A percentile compares a stretch with the other conserved stretches of the same genome.
Evolutionary conservation across 2,797 vertebrate species (phyloP).

Genomic region (Pagetopsis macropterus): DNA sequence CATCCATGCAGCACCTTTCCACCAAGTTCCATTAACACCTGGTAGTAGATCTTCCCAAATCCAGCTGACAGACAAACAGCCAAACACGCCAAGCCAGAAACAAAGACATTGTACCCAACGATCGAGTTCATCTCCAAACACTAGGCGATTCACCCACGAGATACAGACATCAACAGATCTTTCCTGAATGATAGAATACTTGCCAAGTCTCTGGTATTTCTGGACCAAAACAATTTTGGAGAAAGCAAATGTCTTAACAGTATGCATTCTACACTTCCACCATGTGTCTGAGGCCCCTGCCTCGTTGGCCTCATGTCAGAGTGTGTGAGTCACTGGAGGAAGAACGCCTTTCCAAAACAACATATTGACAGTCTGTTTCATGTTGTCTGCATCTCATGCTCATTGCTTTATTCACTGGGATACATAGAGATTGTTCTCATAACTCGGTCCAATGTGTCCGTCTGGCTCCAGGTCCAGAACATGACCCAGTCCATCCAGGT

Average conservation of each 20-base stretch:
- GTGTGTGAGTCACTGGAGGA: constrained; percentile 51
- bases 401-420: constrained; percentile 1
- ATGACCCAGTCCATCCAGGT: constrained; percentile 99
- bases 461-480: constrained; percentile 92
- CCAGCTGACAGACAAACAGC: no score
- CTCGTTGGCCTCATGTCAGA: constrained; percentile 60
- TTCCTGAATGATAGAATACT: constrained; percentile 11
- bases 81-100: no score
- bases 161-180: constrained; percentile 16
- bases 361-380: constrained; percentile 58
- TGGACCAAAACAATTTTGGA: constrained; percentile 26
- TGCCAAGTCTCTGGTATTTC: constrained; percentile 30
- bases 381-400: constrained; percentile 14
- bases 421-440: not conserved
- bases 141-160: not conserved
- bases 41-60: no score
- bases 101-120: not conserved
- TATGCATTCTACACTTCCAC: constrained; percentile 52
- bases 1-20: no score
- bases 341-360: constrained; percentile 44
- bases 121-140: not conserved
- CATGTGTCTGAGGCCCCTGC: constrained; percentile 64
- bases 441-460: constrained; percentile 9
- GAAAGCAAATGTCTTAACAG: constrained; percentile 66
- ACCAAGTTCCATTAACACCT: no score